These are phyloP conservation scores for Pelecanus crispus DNA, from an alignment of 2,113 vertebrate species.

Conservation along the genomic window DNA sequence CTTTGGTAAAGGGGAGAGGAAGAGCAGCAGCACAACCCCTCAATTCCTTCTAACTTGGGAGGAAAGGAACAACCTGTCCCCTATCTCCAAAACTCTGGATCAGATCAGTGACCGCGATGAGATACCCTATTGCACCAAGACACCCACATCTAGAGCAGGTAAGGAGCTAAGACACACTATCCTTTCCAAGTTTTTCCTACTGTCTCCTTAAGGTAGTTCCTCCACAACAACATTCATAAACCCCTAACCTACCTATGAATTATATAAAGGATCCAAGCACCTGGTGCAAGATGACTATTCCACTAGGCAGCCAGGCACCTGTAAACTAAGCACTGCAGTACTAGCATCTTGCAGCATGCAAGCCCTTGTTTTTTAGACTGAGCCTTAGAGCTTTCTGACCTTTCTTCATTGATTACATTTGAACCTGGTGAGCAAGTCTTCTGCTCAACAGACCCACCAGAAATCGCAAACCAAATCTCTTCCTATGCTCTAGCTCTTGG, in stretches of 20 bases:
- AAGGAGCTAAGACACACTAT: background rate
- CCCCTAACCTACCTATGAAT: background rate
- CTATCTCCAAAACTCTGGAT: background rate
- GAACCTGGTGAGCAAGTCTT: background rate
- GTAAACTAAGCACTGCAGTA: background rate
- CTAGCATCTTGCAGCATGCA: background rate
- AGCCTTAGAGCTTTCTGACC: background rate
- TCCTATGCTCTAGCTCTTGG: background rate
- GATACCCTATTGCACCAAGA: background rate
- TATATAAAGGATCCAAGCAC: background rate
- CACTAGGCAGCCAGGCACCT: background rate
- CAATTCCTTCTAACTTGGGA: background rate
- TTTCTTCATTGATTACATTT: background rate
- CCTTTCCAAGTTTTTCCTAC: background rate
- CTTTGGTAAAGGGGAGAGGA: background rate
- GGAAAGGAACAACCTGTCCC: background rate
- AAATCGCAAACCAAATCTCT: background rate
- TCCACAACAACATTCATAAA: background rate
- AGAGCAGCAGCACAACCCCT: background rate
- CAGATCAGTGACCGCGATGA: background rate
- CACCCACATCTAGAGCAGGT: background rate
- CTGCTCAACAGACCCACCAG: background rate
- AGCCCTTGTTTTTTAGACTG: background rate
- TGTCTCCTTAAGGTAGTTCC: background rate
- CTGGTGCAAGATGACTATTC: background rate